A percentile compares a stretch with the other conserved stretches of the same genome.
Conservation (phyloP, 2,888 invertebrate species). For the Phanerotoma sp. region DNA sequence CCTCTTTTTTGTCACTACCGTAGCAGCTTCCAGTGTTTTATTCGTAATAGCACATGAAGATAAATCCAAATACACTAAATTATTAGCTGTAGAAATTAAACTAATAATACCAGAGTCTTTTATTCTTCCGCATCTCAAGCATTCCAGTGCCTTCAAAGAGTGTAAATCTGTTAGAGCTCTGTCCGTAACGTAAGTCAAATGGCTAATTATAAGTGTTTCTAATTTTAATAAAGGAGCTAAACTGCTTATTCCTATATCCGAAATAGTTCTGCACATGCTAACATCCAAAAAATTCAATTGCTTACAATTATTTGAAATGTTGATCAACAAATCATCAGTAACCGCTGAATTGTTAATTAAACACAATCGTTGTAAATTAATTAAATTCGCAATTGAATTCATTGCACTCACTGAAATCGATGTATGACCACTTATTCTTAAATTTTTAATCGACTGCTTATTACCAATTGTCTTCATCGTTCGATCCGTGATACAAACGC, state of each 20-base stretch:
- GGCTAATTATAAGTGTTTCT: constrained; percentile 42
- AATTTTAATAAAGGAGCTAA: constrained; percentile 43
- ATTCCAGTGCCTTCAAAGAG: constrained; percentile 44
- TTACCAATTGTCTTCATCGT: constrained; percentile 40
- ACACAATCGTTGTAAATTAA: constrained; percentile 58
- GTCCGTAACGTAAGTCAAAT: constrained; percentile 39
- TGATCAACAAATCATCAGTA: constrained; percentile 60
- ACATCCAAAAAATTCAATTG: constrained; percentile 42
- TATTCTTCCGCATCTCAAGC: constrained; percentile 40
- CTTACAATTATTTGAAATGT: constrained; percentile 53
- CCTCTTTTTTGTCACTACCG: constrained; percentile 41
- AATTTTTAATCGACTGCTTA: constrained; percentile 36
- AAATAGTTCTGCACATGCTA: constrained; percentile 38
- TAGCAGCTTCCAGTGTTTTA: constrained; percentile 39
- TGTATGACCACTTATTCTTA: constrained; percentile 45
- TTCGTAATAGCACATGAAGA: constrained; percentile 44
- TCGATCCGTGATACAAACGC: constrained; percentile 37
- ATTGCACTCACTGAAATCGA: constrained; percentile 49
- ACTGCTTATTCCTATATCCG: constrained; percentile 40
- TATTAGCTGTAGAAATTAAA: constrained; percentile 39
- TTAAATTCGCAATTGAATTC: constrained; percentile 55
- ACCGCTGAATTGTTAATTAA: constrained; percentile 59
- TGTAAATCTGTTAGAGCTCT: constrained; percentile 38
- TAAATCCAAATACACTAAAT: constrained; percentile 46
- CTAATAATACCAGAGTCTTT: constrained; percentile 38